Evolutionary conservation across 2,113 vertebrate genomes (phyloP).

Genomic region (Lepus timidus): DNA sequence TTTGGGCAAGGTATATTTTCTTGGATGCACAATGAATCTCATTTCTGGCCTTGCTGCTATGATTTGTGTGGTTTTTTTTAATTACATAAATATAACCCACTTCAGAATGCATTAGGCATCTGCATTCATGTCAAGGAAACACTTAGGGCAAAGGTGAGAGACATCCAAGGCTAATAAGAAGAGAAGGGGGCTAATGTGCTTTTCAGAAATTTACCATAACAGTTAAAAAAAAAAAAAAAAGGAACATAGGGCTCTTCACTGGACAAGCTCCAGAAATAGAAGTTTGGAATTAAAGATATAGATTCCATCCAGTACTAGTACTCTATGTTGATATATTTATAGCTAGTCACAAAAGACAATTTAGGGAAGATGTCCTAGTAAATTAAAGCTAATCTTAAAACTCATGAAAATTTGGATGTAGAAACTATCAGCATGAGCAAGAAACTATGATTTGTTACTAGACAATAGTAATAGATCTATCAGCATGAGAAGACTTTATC

Average conservation of each 20-base stretch:
- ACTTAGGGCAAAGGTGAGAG: neutral
- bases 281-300: constrained; percentile 10
- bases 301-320: constrained; percentile 18
- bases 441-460: neutral
- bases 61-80: neutral
- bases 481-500: constrained; percentile 28
- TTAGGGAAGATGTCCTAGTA: neutral
- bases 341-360: constrained; percentile 7
- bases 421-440: neutral
- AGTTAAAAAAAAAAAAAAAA: neutral
- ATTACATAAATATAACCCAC: constrained; percentile 17
- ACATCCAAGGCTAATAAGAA: neutral
- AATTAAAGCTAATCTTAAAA: constrained; percentile 42
- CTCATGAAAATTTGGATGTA: neutral
- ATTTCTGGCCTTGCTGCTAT: neutral
- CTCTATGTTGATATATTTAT: constrained; percentile 28
- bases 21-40: neutral
- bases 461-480: neutral
- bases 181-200: neutral
- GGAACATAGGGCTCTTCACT: neutral
- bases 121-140: neutral
- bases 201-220: neutral
- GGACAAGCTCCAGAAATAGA: neutral
- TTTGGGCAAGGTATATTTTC: neutral
- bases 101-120: neutral